Percentiles rank a stretch among this genome's conserved stretches.
Conservation (phyloP, 1,140 invertebrate species). For the Physella acuta region DNA sequence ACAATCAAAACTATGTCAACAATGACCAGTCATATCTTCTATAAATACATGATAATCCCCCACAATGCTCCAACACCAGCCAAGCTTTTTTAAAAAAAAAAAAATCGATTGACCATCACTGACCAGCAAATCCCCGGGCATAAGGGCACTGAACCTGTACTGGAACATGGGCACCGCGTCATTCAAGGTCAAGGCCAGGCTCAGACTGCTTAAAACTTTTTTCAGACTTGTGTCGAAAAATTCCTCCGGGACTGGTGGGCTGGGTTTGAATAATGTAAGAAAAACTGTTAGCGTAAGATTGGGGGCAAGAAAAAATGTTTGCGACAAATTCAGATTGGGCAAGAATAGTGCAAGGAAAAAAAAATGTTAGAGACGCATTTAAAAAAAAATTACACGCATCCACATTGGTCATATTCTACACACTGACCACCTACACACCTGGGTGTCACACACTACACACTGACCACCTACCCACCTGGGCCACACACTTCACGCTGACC, state of each 20-base stretch:
- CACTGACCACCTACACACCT: no score
- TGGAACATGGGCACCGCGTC: slow-evolving; percentile 19
- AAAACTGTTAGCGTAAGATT: not conserved
- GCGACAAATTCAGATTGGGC: not conserved
- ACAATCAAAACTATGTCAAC: not conserved
- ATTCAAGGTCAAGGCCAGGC: not conserved
- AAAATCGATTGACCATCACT: not conserved
- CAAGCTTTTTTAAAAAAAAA: not conserved
- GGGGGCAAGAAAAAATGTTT: not conserved
- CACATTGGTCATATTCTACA: no score
- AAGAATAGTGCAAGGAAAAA: not conserved
- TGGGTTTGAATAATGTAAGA: not conserved
- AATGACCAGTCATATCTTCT: not conserved
- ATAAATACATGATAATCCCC: not conserved
- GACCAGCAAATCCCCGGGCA: slow-evolving; percentile 22
- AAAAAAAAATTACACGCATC: no score
- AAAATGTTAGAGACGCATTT: no score
- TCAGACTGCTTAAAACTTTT: slow-evolving; percentile 14
- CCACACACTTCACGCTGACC: not conserved
- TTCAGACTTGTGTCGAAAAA: slow-evolving; percentile 18
- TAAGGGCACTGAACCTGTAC: slow-evolving; percentile 18
- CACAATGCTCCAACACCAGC: not conserved
- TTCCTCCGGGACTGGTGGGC: not conserved
- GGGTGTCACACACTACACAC: no score
- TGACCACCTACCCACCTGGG: not conserved